Evolutionary conservation across 2,797 vertebrate species (phyloP).

Genomic region (Crypturellus tataupa): DNA sequence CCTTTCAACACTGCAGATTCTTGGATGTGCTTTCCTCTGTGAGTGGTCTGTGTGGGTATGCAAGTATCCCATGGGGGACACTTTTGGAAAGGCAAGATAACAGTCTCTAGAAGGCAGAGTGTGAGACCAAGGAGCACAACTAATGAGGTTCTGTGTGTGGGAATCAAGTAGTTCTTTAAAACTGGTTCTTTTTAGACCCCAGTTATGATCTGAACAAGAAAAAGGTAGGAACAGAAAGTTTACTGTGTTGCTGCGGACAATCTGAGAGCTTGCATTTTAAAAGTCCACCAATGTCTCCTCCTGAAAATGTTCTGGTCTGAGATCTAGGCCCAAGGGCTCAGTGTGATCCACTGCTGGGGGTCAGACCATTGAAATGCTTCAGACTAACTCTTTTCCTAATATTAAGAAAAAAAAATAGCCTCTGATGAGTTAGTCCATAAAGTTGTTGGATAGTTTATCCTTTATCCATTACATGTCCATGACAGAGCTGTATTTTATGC

Average conservation of each 20-base stretch:
- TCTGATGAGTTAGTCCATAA: neutral
- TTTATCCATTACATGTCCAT: neutral
- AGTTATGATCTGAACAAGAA: conserved; percentile 30
- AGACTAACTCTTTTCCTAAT: neutral
- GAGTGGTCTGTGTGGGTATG: neutral
- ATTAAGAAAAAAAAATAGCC: neutral
- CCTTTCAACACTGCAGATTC: neutral
- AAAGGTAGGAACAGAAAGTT: conserved; percentile 7
- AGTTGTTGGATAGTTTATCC: neutral
- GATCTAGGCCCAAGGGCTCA: neutral
- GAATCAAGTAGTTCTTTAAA: conserved; percentile 9
- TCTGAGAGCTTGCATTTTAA: neutral
- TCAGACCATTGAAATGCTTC: neutral
- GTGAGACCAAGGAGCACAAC: neutral
- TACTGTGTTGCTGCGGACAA: neutral
- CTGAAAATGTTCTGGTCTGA: conserved; percentile 3
- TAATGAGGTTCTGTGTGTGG: neutral
- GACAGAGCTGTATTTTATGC: neutral
- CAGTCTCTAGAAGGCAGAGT: neutral
- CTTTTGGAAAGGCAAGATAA: neutral
- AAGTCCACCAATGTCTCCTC: neutral
- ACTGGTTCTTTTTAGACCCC: neutral
- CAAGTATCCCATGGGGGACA: neutral
- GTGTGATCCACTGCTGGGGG: neutral
- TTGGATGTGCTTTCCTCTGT: neutral